Evolutionary conservation across 2,113 vertebrate species (phyloP).

Genomic region (Heloderma charlesbogerti): DNA sequence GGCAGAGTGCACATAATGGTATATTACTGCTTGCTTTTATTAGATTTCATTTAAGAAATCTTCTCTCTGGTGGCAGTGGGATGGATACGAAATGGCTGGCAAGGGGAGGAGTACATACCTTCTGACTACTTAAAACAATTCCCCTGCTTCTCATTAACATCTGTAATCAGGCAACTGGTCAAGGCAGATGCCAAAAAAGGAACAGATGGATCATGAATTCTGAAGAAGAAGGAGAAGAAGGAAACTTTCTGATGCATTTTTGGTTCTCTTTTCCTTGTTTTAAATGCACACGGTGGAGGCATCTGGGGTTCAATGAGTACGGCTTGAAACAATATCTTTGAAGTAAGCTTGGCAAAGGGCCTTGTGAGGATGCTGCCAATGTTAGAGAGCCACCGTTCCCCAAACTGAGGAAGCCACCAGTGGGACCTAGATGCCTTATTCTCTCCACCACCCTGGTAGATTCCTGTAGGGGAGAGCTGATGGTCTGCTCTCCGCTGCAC

Average conservation of each 20-base stretch:
- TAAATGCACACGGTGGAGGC: background rate
- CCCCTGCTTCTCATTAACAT: no score
- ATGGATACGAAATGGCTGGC: background rate
- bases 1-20: background rate
- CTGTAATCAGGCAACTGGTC: background rate
- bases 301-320: background rate
- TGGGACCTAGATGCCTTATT: background rate
- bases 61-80: background rate
- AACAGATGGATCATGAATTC: background rate
- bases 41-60: slow-evolving; percentile 10
- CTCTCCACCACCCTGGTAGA: background rate
- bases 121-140: background rate
- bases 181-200: background rate
- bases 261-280: background rate
- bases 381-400: background rate
- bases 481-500: background rate
- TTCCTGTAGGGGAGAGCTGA: background rate
- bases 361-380: background rate
- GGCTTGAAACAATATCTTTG: background rate
- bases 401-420: background rate
- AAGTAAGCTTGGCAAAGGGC: background rate
- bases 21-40: background rate
- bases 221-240: background rate
- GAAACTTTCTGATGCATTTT: background rate
- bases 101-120: background rate